Conservation (phyloP, 92 coral and sea anemone species). For the Zoanthus sansibaricus region DNA sequence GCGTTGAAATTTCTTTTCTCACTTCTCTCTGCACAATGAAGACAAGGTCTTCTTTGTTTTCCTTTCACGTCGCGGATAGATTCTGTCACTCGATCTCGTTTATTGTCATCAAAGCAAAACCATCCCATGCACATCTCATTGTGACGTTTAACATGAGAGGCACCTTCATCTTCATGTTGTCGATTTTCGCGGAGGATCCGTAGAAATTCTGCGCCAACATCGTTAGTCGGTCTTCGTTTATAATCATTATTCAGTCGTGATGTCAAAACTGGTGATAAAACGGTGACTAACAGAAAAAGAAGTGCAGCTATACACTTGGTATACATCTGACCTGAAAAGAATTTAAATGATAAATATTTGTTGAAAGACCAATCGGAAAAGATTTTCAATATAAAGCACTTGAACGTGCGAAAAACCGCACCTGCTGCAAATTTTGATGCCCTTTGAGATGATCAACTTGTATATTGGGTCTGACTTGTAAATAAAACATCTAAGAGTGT, state of each 20-base stretch:
- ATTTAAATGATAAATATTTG: no score
- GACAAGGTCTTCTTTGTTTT: background rate
- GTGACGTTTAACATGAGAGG: background rate
- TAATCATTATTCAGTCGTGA: background rate
- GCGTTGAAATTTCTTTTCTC: background rate
- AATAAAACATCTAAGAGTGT: no score
- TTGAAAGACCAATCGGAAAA: no score
- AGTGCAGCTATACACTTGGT: background rate
- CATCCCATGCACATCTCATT: background rate
- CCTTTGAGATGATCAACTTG: no score
- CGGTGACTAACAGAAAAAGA: background rate
- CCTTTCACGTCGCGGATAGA: background rate
- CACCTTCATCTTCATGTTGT: background rate
- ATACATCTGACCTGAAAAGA: background rate
- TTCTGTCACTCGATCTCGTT: background rate
- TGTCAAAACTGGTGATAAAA: background rate
- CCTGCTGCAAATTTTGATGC: no score
- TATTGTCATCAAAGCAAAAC: background rate
- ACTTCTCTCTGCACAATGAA: background rate
- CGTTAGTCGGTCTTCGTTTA: background rate
- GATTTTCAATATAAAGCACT: no score
- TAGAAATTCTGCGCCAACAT: background rate
- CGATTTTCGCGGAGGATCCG: background rate
- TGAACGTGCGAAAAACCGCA: no score
- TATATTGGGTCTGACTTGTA: no score